Conservation (phyloP, 30 jellyfish, hydroid and myxozoan species). For the Rhopilema esculentum region DNA sequence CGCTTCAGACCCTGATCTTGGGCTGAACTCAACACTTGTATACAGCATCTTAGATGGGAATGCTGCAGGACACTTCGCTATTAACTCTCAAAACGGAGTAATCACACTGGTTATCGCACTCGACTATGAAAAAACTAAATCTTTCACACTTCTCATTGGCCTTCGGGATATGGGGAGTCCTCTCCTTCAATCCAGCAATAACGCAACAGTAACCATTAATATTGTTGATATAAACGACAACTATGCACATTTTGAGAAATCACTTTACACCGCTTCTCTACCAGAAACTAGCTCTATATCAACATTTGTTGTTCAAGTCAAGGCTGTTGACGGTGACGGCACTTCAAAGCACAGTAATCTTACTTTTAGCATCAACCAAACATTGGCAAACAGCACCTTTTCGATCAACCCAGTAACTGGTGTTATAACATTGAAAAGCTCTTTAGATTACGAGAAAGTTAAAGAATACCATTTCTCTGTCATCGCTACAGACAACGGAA, state of each 20-base stretch:
- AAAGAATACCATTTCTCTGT: conserved; percentile 77
- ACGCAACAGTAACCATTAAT: conserved; percentile 61
- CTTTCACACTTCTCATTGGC: conserved; percentile 58
- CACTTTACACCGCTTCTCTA: conserved; percentile 58
- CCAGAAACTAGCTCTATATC: conserved; percentile 59
- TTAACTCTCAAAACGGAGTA: conserved; percentile 73
- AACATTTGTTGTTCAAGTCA: conserved; percentile 65
- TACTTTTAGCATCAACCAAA: conserved; percentile 65
- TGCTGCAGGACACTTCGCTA: conserved; percentile 47
- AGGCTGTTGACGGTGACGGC: conserved; percentile 84
- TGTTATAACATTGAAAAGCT: conserved; percentile 37
- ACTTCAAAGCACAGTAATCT: conserved; percentile 65
- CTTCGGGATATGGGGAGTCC: conserved; percentile 84
- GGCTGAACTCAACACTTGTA: conserved; percentile 60
- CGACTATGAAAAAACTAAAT: conserved; percentile 61
- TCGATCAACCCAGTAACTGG: conserved; percentile 73
- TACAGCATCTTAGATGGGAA: conserved; percentile 65
- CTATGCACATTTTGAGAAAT: conserved; percentile 71
- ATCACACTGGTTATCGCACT: conserved; percentile 56
- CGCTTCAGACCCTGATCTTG: conserved; percentile 91
- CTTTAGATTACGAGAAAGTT: conserved; percentile 72
- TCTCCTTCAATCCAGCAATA: conserved; percentile 56
- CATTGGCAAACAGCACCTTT: conserved; percentile 65
- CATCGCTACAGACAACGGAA: conserved; percentile 87
- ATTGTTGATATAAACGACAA: conserved; percentile 86